These are phyloP conservation scores for Coturnix japonica DNA, from an alignment of 2,113 vertebrate species.

Conservation along the genomic window DNA sequence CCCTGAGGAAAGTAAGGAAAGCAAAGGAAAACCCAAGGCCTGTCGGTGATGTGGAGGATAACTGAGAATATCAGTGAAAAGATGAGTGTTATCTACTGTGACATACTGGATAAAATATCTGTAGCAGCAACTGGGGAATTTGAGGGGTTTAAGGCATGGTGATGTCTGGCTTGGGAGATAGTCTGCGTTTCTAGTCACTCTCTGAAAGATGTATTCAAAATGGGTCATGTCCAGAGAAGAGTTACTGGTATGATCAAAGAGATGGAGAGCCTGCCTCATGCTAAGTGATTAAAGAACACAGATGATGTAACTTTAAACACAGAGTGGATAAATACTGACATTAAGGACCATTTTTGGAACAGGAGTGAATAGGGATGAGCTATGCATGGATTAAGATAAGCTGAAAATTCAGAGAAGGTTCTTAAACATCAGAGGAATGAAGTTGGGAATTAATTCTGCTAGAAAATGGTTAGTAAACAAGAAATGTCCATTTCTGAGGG, in stretches of 20 bases:
- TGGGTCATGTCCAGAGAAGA: not conserved
- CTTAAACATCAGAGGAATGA: constrained; percentile 28
- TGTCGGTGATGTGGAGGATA: not conserved
- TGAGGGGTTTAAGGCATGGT: not conserved
- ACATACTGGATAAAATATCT: not conserved
- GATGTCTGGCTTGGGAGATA: not conserved
- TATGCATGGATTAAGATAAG: constrained; percentile 44
- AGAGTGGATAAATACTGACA: not conserved
- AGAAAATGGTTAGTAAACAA: not conserved
- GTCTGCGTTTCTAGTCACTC: not conserved
- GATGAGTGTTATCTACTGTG: not conserved
- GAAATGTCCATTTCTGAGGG: not conserved
- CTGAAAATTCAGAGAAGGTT: constrained; percentile 17
- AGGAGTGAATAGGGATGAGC: constrained; percentile 9
- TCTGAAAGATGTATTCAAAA: constrained; percentile 6
- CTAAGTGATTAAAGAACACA: constrained; percentile 38
- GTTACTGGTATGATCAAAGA: constrained; percentile 28
- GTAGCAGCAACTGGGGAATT: not conserved
- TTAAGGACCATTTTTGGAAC: constrained; percentile 49
- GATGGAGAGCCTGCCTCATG: constrained; percentile 3
- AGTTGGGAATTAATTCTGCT: not conserved
- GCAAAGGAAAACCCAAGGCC: not conserved
- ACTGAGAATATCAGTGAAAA: not conserved
- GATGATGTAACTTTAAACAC: constrained; percentile 13
- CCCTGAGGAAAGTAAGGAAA: not conserved